Conservation (phyloP, 2,113 vertebrate genomes). For the Oceanites oceanicus region DNA sequence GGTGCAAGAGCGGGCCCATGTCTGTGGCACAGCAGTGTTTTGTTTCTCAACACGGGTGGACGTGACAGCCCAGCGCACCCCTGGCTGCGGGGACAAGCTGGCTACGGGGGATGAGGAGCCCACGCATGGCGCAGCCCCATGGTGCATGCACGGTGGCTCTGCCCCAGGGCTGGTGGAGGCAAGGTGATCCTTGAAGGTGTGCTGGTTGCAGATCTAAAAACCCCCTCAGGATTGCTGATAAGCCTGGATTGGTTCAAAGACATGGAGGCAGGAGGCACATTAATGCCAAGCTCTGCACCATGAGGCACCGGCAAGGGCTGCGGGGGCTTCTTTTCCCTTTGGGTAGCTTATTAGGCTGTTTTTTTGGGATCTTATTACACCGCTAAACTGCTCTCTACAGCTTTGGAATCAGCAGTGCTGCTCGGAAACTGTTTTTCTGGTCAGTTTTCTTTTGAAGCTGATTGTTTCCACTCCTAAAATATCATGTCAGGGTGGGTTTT, state of each 20-base stretch:
- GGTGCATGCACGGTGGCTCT: fast-evolving
- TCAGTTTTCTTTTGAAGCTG: background rate
- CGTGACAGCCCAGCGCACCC: background rate
- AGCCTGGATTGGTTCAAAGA: background rate
- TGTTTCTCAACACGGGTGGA: background rate
- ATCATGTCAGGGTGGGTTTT: background rate
- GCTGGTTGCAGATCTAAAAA: background rate
- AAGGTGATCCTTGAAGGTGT: background rate
- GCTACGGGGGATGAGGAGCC: background rate
- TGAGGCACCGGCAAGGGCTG: fast-evolving
- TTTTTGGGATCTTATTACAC: background rate
- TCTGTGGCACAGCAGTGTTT: background rate
- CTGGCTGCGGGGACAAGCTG: fast-evolving
- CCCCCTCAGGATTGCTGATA: fast-evolving
- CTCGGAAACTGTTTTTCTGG: background rate
- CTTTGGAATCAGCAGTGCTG: background rate
- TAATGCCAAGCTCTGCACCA: background rate
- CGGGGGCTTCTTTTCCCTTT: background rate
- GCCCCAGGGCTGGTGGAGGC: fast-evolving
- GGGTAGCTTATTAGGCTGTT: background rate
- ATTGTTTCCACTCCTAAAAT: background rate
- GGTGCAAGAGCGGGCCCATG: background rate
- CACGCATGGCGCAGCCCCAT: fast-evolving
- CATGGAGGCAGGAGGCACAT: background rate
- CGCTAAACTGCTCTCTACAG: background rate